Conservation (phyloP, 1,140 invertebrate genomes). For the Brachionus rotundiformis region DNA sequence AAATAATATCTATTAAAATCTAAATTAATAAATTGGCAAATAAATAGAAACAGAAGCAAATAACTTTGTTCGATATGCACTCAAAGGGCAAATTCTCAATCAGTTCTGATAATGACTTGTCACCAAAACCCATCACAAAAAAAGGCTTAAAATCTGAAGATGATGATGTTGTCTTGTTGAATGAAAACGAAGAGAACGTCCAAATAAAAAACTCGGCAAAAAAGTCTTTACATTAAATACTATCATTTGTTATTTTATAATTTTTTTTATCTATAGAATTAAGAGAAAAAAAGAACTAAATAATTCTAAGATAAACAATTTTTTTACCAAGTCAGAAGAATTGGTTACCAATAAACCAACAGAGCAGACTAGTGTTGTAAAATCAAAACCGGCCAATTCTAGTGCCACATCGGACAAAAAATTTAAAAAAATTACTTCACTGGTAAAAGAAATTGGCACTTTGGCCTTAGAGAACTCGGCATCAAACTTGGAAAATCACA, state of each 20-base stretch:
- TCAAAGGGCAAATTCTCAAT: slow-evolving; percentile 37
- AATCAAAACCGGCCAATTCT: background rate
- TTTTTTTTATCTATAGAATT: background rate
- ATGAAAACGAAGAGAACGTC: background rate
- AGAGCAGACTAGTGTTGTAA: background rate
- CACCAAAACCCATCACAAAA: background rate
- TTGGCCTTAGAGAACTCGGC: background rate
- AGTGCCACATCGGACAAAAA: background rate
- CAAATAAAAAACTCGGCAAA: background rate
- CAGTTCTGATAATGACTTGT: background rate
- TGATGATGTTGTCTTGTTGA: background rate
- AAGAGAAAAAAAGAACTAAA: background rate
- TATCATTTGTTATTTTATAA: background rate
- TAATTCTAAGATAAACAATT: background rate
- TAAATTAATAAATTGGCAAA: too few species aligned
- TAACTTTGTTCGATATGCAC: slow-evolving; percentile 28
- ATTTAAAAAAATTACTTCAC: background rate
- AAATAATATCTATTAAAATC: background rate
- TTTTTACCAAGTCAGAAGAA: background rate
- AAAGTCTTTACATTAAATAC: background rate
- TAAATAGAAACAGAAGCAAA: slow-evolving; percentile 7
- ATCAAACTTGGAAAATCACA: background rate
- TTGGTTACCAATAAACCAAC: too few species aligned
- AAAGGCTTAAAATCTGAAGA: background rate
- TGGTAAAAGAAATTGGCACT: slow-evolving; percentile 3